Evolutionary conservation across 2,888 invertebrate species (phyloP), one percentile per base, ranked within the genome.

Genomic region (Mallateleia sp.): DNA sequence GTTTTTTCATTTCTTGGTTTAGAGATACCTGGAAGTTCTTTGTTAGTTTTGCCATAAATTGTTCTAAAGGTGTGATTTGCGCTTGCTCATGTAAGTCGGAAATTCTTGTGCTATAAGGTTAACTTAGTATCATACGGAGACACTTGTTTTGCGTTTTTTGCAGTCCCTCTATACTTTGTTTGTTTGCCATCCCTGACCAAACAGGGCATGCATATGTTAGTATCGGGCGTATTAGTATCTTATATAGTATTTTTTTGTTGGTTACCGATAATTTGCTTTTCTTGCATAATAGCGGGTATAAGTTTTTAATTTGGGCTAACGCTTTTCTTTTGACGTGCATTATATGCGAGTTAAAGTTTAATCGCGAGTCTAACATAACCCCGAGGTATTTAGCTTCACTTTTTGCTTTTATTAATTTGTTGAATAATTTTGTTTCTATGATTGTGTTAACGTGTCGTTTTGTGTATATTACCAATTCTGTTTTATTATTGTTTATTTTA

Each of bases 221-320:
- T 4, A 85, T 58, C 11, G 91, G 91, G 24, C 88, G 71, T 0
- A 92, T 89, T 11, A 91, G 38, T 8, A 85, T 60, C 42, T 89
- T 92, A 58, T 92, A 91, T 2, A 92, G 50, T 4, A 88, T 62
- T 28, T 52, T 67, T 83, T 91, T 91, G 45, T 90, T 89, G 71
- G 87, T 80, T 20, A n/a, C 18, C 9, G 32, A 47, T 5, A 80
- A 54, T 47, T 50, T 22, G 18, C 66, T 69, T 42, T 62, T 85
- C 15, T 64, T 52, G 18, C 60, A 50, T 11, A 87, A 20, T 5
- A 86, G 62, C 0, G 88, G 71, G 72, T 52, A 85, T 66, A 28
- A 88, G n/a, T 15, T 42, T 2, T 9, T 15, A 15, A 56, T 45
- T 45, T 52, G 32, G 20, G 22, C 52, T 77, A 9, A 86, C 9